phyloP scores from a whole-genome alignment of 2,888 invertebrate species.

The Tortrix viridana region DNA sequence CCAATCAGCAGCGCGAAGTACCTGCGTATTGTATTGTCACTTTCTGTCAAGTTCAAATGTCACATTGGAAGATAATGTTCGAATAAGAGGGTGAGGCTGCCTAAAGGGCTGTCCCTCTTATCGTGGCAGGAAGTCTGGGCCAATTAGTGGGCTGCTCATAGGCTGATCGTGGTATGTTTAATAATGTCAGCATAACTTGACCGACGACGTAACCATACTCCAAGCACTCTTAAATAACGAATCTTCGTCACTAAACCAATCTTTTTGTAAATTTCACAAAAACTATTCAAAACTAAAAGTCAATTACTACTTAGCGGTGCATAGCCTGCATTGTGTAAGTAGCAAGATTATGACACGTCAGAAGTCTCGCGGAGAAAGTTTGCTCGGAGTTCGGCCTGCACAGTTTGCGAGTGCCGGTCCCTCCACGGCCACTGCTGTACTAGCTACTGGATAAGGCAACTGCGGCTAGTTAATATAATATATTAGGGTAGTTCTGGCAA shows the following conservation, averaged over 20 bases:
- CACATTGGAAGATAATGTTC: too few relatives aligned
- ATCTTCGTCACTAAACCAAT: neutral
- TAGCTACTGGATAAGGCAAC: slow-evolving; percentile 5
- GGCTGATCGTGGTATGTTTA: too few relatives aligned
- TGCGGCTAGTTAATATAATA: neutral
- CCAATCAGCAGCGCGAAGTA: too few relatives aligned
- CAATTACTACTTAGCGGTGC: slow-evolving; percentile 30
- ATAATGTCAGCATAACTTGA: too few relatives aligned
- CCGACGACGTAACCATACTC: too few relatives aligned
- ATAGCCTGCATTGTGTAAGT: slow-evolving; percentile 48
- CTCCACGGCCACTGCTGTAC: slow-evolving; percentile 33
- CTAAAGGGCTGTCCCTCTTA: too few relatives aligned
- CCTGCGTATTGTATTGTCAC: too few relatives aligned
- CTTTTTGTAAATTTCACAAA: neutral
- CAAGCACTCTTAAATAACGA: neutral
- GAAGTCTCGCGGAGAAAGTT: slow-evolving; percentile 69
- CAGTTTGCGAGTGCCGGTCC: slow-evolving; percentile 62
- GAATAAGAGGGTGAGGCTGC: too few relatives aligned
- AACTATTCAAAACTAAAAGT: slow-evolving; percentile 34
- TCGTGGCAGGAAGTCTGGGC: too few relatives aligned
- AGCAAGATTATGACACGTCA: slow-evolving; percentile 67
- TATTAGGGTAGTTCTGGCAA: neutral
- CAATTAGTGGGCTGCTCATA: too few relatives aligned
- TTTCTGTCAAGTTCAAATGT: too few relatives aligned
- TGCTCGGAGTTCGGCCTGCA: slow-evolving; percentile 58